These are phyloP conservation scores for Aphrophora alni DNA, from an alignment of 2,888 invertebrate species.

Conservation along the genomic window DNA sequence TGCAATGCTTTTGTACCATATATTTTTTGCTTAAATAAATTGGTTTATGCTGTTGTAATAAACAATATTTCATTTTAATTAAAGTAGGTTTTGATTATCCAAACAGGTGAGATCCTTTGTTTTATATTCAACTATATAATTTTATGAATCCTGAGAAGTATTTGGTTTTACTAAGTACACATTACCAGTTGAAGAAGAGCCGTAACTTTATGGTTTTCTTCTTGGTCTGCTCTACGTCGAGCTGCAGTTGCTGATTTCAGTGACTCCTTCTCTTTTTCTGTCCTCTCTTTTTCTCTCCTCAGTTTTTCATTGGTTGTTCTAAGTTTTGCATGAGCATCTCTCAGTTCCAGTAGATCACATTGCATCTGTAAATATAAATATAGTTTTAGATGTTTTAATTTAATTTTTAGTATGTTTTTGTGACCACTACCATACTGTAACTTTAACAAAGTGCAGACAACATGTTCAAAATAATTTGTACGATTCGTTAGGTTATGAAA, in stretches of 20 bases:
- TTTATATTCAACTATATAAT: too few relatives aligned
- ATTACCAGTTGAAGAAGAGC: slow-evolving; percentile 71
- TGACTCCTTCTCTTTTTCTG: slow-evolving; percentile 79
- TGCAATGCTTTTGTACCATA: too few relatives aligned
- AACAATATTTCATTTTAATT: too few relatives aligned
- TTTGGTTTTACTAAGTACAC: neutral
- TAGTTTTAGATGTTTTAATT: slow-evolving; percentile 13
- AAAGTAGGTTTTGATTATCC: too few relatives aligned
- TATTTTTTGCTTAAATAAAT: too few relatives aligned
- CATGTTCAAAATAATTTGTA: neutral
- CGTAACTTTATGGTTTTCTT: slow-evolving; percentile 76
- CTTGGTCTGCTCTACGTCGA: slow-evolving; percentile 63
- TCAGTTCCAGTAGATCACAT: slow-evolving; percentile 84
- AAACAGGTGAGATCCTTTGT: too few relatives aligned
- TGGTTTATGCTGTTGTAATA: too few relatives aligned
- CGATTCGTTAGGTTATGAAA: too few relatives aligned
- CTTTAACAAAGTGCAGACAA: neutral
- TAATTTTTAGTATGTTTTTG: slow-evolving; percentile 8
- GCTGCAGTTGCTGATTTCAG: slow-evolving; percentile 60
- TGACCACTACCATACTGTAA: neutral
- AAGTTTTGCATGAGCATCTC: slow-evolving; percentile 91
- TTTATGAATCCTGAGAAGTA: too few relatives aligned
- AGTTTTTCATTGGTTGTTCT: slow-evolving; percentile 90
- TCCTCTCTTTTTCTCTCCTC: slow-evolving; percentile 83
- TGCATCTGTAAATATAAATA: slow-evolving; percentile 65